Evolutionary conservation across 2,113 vertebrate species (phyloP).

Genomic region (Mastomys natalensis): DNA sequence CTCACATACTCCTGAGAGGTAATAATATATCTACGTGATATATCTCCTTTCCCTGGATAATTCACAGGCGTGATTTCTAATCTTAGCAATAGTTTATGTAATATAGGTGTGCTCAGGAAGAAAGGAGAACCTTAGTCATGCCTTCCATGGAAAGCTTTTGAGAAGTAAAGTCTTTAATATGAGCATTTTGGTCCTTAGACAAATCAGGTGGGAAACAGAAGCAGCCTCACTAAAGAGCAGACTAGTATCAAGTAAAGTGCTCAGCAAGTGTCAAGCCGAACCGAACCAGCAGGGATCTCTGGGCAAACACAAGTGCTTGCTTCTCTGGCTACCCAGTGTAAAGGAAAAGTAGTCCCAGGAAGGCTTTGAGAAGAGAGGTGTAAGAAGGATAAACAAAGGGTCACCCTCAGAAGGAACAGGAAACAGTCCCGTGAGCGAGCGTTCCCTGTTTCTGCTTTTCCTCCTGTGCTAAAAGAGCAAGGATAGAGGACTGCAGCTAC

Average conservation of each 20-base stretch:
- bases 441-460: neutral
- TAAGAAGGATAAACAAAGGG: neutral
- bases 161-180: neutral
- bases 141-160: no score
- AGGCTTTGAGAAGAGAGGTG: no score
- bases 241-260: neutral
- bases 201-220: neutral
- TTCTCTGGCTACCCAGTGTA: neutral
- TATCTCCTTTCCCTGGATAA: neutral
- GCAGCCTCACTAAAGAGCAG: neutral
- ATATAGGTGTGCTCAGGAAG: no score
- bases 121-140: neutral
- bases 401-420: neutral
- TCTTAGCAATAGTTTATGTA: neutral
- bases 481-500: neutral
- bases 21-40: neutral
- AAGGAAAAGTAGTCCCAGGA: neutral
- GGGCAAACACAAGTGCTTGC: neutral
- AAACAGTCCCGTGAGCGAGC: neutral
- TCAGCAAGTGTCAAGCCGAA: neutral
- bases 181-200: neutral
- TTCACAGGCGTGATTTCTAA: no score
- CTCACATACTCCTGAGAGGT: neutral
- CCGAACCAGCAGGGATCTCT: neutral
- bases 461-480: neutral